Percentiles rank a stretch among this genome's conserved stretches.
phyloP scores from a whole-genome alignment of 1,140 invertebrate genomes.

The Trichonephila clavata region DNA sequence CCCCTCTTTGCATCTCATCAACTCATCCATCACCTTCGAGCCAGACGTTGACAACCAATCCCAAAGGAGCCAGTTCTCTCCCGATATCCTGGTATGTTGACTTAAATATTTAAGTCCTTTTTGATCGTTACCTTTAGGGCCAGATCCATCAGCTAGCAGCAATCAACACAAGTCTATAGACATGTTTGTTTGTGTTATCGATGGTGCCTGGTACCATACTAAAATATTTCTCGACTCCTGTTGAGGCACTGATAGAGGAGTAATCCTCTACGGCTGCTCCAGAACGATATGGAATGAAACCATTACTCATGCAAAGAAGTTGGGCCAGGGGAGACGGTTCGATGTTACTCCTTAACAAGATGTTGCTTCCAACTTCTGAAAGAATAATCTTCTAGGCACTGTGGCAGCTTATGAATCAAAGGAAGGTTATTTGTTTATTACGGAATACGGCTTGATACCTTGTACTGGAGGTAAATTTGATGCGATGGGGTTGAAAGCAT shows the following conservation, averaged over 20 bases:
- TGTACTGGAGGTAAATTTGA: too few species aligned
- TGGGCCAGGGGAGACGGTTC: neutral
- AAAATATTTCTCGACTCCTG: conserved; percentile 34
- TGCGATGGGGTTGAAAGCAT: too few species aligned
- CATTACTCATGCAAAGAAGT: conserved; percentile 54
- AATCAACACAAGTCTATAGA: conserved; percentile 33
- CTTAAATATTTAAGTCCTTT: conserved; percentile 53
- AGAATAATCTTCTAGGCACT: neutral
- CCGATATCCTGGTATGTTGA: conserved; percentile 35
- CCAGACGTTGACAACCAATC: conserved; percentile 19
- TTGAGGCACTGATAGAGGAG: conserved; percentile 46
- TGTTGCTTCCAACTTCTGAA: neutral
- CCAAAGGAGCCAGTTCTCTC: neutral
- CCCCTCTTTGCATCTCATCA: conserved; percentile 11
- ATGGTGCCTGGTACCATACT: neutral
- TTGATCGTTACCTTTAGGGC: conserved; percentile 15
- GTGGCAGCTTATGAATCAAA: neutral
- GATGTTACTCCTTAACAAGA: neutral
- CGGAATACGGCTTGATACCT: neutral
- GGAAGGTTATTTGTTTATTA: conserved; percentile 13
- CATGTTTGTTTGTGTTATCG: conserved; percentile 29
- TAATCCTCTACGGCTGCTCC: conserved; percentile 44
- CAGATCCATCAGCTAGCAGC: conserved; percentile 38
- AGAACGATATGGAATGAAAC: conserved; percentile 29
- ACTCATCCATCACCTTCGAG: conserved; percentile 45